These are phyloP conservation scores for Ophion costatus DNA, from an alignment of 2,888 invertebrate species.

Conservation along the genomic window DNA sequence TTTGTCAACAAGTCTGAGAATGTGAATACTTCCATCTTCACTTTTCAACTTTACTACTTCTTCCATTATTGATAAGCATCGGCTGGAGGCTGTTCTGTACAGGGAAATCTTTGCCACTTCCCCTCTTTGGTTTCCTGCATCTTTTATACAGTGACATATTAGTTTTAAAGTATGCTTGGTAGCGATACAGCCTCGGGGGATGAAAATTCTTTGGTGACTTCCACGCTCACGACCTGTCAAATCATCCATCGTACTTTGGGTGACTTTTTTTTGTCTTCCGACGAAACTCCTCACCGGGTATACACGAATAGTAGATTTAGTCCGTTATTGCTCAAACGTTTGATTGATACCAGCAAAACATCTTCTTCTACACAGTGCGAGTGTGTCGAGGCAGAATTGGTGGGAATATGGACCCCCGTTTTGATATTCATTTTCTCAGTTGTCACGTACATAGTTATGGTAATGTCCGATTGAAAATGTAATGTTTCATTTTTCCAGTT, in stretches of 20 bases:
- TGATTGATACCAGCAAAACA: slow-evolving; percentile 11
- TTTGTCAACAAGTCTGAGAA: no score
- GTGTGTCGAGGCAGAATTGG: background rate
- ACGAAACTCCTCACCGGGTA: background rate
- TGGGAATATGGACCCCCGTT: background rate
- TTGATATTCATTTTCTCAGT: background rate
- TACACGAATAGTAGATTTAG: background rate
- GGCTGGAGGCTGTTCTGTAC: background rate
- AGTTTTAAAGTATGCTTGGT: slow-evolving; percentile 20
- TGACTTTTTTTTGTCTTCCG: slow-evolving; percentile 3
- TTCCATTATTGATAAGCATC: slow-evolving; percentile 10
- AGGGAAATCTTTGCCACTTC: slow-evolving; percentile 8
- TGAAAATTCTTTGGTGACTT: slow-evolving; percentile 34
- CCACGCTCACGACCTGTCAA: slow-evolving; percentile 2
- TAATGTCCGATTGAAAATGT: background rate
- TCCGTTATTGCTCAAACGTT: background rate
- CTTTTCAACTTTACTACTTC: slow-evolving; percentile 11
- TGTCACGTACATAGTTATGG: background rate
- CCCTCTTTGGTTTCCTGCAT: slow-evolving; percentile 24
- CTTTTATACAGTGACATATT: slow-evolving; percentile 11
- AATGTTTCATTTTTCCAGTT: background rate
- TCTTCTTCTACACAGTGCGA: background rate
- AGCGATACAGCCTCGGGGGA: slow-evolving; percentile 27
- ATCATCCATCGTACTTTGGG: slow-evolving; percentile 37
- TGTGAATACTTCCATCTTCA: background rate